Conservation (phyloP, 2,888 invertebrate species). For the Drosophila pseudotalamancana region DNA sequence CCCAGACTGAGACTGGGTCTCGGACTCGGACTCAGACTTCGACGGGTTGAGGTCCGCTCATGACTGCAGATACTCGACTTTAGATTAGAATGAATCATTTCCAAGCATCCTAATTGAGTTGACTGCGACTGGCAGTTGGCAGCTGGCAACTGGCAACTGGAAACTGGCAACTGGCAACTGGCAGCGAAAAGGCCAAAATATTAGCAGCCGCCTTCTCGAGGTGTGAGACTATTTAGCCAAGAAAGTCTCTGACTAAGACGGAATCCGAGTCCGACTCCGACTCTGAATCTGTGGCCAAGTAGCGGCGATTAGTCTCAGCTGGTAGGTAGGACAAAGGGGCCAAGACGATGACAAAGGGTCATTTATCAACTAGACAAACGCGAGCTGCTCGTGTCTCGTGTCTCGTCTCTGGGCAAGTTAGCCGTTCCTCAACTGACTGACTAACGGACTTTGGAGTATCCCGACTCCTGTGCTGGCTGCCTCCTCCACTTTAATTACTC, state of each 20-base stretch:
- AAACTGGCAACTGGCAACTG: slow-evolving; percentile 36
- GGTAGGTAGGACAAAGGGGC: slow-evolving; percentile 29
- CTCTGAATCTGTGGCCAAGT: slow-evolving; percentile 47
- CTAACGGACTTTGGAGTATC: slow-evolving; percentile 32
- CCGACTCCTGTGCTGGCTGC: slow-evolving; percentile 13
- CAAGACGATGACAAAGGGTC: slow-evolving; percentile 59
- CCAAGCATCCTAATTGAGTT: slow-evolving; percentile 77
- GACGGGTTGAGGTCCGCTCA: slow-evolving; percentile 52
- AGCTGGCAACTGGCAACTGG: slow-evolving; percentile 40
- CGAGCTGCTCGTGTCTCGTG: slow-evolving; percentile 70
- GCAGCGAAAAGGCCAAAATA: slow-evolving; percentile 67
- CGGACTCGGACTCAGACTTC: slow-evolving; percentile 15
- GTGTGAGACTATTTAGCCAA: slow-evolving; percentile 75
- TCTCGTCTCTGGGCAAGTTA: slow-evolving; percentile 64
- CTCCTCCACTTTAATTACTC: slow-evolving; percentile 67
- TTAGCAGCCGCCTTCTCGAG: slow-evolving; percentile 64
- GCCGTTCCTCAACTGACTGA: slow-evolving; percentile 53
- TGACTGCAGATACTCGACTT: slow-evolving; percentile 76
- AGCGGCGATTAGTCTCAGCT: slow-evolving; percentile 65
- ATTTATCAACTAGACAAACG: slow-evolving; percentile 64
- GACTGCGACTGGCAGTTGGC: slow-evolving; percentile 48
- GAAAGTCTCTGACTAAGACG: slow-evolving; percentile 13
- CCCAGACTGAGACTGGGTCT: slow-evolving; percentile 13
- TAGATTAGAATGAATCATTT: slow-evolving; percentile 78
- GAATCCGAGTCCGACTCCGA: slow-evolving; percentile 17